Base-by-base conservation (phyloP, 2,797 vertebrate genomes). In the Lutjanus argentimaculatus region DNA sequence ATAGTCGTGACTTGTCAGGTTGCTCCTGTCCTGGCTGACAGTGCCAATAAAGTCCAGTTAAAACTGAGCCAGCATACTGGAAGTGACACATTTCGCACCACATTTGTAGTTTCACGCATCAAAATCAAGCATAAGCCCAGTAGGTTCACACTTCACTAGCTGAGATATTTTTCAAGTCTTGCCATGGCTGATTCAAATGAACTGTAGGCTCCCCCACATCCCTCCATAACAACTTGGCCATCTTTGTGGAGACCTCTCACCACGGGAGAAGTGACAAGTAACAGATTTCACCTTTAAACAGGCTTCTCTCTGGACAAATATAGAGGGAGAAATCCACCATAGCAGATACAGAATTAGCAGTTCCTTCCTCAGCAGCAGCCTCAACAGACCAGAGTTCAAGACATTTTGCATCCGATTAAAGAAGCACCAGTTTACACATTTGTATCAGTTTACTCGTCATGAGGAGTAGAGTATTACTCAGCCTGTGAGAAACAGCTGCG, bases 71-170 rank as follows among this genome's bases (percentile, higher is more conserved):
- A 67, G 57, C 65, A 52, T 21, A 79, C 66, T 77, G 80, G 74
- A 79, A 80, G 77, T 17, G 53, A 80, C 83, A 86, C 64, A 85
- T 86, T 88, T 91, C 61, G 19, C 79, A 85, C 71, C 66, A 72
- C 63, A 82, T 84, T 90, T 89, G 63, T 85, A 75, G 72, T 88
- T 87, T 85, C 72, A 86, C 63, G 65, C 75, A 74, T 84, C 83
- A 76, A 83, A 87, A 84, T 84, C 51, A 69, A 84, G 61, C 80
- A 83, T 77, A 82, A 77, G 79, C 69, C 76, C 78, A 70, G 43
- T 71, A 53, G 67, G 69, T 83, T 88, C 80, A 87, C 88, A 92
- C 88, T 85, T 87, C 80, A 80, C 74, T 62, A 57, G 82, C 79
- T 65, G 78, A 86, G 84, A 83, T 75, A 72, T 87, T 86, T 79